A percentile compares a stretch with the other conserved stretches of the same genome.
phyloP scores from a whole-genome alignment of 2,113 vertebrate genomes.

The Oxygymnocypris stewartii region DNA sequence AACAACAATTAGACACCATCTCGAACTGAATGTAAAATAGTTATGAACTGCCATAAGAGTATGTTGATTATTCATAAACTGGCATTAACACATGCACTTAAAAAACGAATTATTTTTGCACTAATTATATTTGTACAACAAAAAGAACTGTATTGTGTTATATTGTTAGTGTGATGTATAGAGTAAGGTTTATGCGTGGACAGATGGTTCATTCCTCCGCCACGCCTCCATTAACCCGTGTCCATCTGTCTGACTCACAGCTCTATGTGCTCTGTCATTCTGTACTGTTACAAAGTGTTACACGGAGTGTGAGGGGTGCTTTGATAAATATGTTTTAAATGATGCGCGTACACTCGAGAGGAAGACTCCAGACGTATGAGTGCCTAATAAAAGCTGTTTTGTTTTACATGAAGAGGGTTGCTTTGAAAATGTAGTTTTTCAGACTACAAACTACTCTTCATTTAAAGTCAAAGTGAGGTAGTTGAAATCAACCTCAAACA shows the following conservation, averaged over 20 bases:
- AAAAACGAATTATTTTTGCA: no score
- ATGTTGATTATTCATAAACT: no score
- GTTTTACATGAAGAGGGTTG: neutral
- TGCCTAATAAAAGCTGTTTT: neutral
- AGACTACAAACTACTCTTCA: neutral
- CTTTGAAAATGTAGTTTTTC: neutral
- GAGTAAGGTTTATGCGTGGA: constrained; percentile 53
- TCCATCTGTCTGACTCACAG: constrained; percentile 43
- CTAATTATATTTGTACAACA: no score
- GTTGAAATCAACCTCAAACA: neutral
- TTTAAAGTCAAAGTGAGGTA: no score
- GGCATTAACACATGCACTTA: no score
- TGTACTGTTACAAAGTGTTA: neutral
- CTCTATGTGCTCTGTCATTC: neutral
- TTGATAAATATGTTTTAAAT: neutral
- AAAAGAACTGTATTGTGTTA: no score
- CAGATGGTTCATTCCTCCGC: constrained; percentile 73
- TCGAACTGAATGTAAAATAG: no score
- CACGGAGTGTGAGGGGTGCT: neutral
- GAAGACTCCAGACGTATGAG: neutral
- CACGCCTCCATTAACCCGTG: constrained; percentile 63
- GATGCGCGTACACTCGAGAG: neutral
- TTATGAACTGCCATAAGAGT: no score
- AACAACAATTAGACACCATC: no score
- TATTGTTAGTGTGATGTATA: no score